These are phyloP conservation scores for Trimorus sp. DNA, from an alignment of 2,888 invertebrate genomes.

Conservation along the genomic window DNA sequence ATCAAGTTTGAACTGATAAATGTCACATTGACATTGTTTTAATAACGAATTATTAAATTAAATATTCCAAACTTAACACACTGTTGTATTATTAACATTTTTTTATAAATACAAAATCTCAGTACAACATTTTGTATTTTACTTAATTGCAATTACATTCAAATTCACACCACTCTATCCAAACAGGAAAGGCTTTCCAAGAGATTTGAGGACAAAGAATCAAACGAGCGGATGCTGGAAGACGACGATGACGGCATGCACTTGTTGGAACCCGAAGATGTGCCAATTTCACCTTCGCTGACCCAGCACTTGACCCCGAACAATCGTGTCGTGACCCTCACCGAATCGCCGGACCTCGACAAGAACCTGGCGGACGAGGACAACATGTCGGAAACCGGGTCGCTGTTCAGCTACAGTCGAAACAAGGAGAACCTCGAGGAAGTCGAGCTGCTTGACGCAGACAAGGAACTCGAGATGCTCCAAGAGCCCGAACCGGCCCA, in stretches of 20 bases:
- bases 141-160: too few relatives aligned
- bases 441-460: background rate
- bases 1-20: too few relatives aligned
- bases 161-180: background rate
- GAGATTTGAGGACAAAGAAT: constrained; percentile 55
- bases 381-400: constrained; percentile 48
- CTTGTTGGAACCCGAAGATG: constrained; percentile 57
- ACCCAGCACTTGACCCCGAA: constrained; percentile 64
- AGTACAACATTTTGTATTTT: too few relatives aligned
- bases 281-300: constrained; percentile 52
- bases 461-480: constrained; percentile 4
- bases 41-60: too few relatives aligned
- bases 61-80: too few relatives aligned
- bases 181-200: constrained; percentile 71
- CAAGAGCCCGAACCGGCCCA: background rate
- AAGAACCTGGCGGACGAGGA: constrained; percentile 58
- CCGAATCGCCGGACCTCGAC: constrained; percentile 36
- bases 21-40: too few relatives aligned
- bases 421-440: constrained; percentile 45
- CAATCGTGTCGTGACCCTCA: constrained; percentile 65
- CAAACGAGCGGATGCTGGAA: constrained; percentile 11
- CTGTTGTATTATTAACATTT: too few relatives aligned
- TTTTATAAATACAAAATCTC: too few relatives aligned
- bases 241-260: constrained; percentile 48
- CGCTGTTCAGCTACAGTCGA: constrained; percentile 59